Percentiles rank a stretch among this genome's conserved stretches.
Conservation (phyloP, 1,140 invertebrate genomes). For the Marisa cornuarietis region DNA sequence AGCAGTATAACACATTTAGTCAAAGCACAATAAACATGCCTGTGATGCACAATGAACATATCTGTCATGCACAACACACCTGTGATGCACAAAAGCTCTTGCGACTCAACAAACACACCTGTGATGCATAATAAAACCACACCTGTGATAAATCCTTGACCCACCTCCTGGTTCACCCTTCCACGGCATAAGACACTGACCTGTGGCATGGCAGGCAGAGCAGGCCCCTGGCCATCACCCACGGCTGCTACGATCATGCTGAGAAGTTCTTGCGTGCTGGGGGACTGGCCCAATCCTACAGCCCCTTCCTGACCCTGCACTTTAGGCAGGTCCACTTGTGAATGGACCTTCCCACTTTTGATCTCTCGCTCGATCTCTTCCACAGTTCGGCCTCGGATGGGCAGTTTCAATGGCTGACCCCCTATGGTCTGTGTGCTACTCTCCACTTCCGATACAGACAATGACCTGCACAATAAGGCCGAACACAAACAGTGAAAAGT, state of each 20-base stretch:
- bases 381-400: slow-evolving; percentile 83
- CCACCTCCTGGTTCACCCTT: too few species aligned
- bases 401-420: slow-evolving; percentile 81
- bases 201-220: slow-evolving; percentile 19
- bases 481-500: not conserved
- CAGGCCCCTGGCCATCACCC: slow-evolving; percentile 10
- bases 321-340: not conserved
- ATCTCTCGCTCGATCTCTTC: slow-evolving; percentile 89
- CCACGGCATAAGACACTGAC: not conserved
- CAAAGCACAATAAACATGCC: too few species aligned
- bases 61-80: too few species aligned
- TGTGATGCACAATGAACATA: too few species aligned
- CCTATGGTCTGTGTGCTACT: slow-evolving; percentile 76
- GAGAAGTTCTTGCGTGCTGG: slow-evolving; percentile 9
- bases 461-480: slow-evolving; percentile 30
- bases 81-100: too few species aligned
- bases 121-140: too few species aligned
- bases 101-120: too few species aligned
- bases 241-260: not conserved
- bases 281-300: slow-evolving; percentile 7
- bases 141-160: too few species aligned
- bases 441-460: slow-evolving; percentile 39
- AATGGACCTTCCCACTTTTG: too few species aligned
- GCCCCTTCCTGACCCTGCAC: not conserved
- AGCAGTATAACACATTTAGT: too few species aligned